Evolutionary conservation across 2,113 vertebrate species (phyloP).

Genomic region (Vombatus ursinus): DNA sequence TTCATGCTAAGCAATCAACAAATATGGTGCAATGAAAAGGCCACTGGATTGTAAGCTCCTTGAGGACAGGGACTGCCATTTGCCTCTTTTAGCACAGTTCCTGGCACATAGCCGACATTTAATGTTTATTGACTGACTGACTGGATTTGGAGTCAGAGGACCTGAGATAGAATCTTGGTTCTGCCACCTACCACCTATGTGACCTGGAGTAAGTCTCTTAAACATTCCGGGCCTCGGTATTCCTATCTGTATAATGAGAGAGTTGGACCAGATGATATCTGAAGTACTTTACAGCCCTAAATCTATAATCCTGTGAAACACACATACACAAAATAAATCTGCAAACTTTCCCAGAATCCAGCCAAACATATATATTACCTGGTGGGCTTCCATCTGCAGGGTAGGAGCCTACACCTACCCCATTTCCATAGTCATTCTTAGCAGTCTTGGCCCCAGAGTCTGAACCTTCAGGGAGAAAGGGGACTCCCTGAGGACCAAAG

Average conservation of each 20-base stretch:
- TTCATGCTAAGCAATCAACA: neutral
- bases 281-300: neutral
- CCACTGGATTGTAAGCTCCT: neutral
- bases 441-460: neutral
- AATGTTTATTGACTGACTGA: neutral
- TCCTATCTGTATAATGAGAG: neutral
- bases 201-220: neutral
- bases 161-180: neutral
- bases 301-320: neutral
- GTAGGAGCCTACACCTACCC: neutral
- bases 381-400: neutral
- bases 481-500: neutral
- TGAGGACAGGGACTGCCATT: neutral
- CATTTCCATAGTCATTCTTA: neutral
- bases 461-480: slow-evolving; percentile 24
- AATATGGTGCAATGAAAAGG: neutral
- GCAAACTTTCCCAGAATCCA: neutral
- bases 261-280: neutral
- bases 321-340: neutral
- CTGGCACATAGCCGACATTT: neutral
- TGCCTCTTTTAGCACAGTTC: neutral
- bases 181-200: neutral
- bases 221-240: neutral
- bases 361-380: slow-evolving; percentile 27
- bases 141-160: neutral